Evolutionary conservation across 2,888 invertebrate genomes (phyloP), one percentile per base, ranked within the genome.

Genomic region (Autographa gamma): DNA sequence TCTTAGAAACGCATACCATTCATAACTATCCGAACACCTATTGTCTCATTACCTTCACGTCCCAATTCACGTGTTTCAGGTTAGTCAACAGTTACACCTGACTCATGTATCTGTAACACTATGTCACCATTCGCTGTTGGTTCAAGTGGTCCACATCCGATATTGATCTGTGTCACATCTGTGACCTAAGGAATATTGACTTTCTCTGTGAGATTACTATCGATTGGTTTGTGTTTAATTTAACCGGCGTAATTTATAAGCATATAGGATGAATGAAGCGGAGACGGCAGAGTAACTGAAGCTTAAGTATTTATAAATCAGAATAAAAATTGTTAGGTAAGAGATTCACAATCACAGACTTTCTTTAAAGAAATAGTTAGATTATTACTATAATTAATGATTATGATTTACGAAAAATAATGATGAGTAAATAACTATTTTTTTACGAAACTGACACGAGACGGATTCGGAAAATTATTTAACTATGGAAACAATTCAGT

Each of bases 201-300:
- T 79, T 79, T 79, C 79, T 82, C 82, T 79, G 71, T 71, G 65
- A 43, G 19, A 61, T 80, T 77, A 56, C 16, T 60, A 1, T 63
- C 14, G 16, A 65, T 65, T 32, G 59, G 43, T 43, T 43, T 38
- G 34, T 56, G 38, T 25, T 41, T 58, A n/a, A 14, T 11, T 13
- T 52, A 4, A 18, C 5, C 7, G 7, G 32, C 5, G 7, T 32
- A 32, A 7, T 32, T 32, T 32, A 7, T 32, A 32, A 32, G 5
- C 32, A 32, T 34, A 34, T 11, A 38, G 38, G 11, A 38, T 43
- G 43, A 43, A 43, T 16, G 16, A 43, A 48, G 6, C n/a, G n/a
- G n/a, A 48, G 14, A 34, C 41, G 43, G 11, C 18, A 60, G 13
- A 38, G 4, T 48, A 7, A n/a, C 5, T 48, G 1, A n/a, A 6